phyloP scores from a whole-genome alignment of 2,797 vertebrate genomes.

The Antennarius maculatus region DNA sequence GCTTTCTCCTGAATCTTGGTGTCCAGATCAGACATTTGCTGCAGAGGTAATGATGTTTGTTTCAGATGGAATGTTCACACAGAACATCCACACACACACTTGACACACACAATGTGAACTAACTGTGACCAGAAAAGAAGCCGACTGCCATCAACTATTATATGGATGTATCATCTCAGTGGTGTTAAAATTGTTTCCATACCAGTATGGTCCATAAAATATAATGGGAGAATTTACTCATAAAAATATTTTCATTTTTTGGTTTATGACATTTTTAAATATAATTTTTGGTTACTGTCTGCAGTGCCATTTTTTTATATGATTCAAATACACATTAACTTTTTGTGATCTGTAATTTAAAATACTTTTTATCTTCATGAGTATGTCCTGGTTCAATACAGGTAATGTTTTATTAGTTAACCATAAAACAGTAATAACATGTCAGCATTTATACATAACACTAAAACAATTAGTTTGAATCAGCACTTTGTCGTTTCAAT shows the following conservation, averaged over 20 bases:
- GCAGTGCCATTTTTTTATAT: not conserved
- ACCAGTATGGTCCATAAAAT: not conserved
- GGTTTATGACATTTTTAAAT: not conserved
- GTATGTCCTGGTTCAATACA: not conserved
- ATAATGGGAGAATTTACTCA: not conserved
- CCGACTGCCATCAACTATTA: not conserved
- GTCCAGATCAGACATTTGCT: conserved; percentile 99
- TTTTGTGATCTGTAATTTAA: not conserved
- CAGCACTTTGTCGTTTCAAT: conserved; percentile 2
- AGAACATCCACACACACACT: conserved; percentile 1
- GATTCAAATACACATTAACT: not conserved
- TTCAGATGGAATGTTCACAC: not conserved
- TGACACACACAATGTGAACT: not conserved
- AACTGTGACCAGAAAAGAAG: not conserved
- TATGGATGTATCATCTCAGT: not conserved
- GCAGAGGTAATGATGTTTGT: conserved; percentile 57
- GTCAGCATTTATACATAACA: not conserved
- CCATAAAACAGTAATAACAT: not conserved
- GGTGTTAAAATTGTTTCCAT: not conserved
- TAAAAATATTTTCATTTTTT: not conserved
- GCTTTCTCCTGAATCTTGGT: conserved; percentile 99
- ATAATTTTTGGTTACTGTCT: not conserved
- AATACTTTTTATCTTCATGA: not conserved
- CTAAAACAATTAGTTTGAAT: not conserved
- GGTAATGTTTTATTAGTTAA: not conserved